These are phyloP conservation scores for Hafferia zeledoni DNA, from an alignment of 2,797 vertebrate species.

Conservation along the genomic window DNA sequence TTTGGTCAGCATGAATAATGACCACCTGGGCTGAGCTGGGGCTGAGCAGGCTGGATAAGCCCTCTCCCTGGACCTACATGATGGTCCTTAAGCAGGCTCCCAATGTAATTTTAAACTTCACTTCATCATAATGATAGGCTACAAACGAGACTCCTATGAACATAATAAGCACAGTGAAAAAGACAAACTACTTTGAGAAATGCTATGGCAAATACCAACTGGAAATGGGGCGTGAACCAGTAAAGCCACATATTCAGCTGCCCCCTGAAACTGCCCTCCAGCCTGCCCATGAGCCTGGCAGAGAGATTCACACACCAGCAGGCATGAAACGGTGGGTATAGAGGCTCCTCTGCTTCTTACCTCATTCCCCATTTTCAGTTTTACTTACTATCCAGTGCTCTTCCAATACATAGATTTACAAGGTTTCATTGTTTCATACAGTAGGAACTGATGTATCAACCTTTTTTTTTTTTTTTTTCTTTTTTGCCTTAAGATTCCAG, in stretches of 20 bases:
- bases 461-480: not conserved
- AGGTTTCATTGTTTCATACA: not conserved
- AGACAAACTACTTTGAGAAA: not conserved
- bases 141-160: not conserved
- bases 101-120: constrained; percentile 6
- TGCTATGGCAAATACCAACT: not conserved
- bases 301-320: not conserved
- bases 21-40: not conserved
- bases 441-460: not conserved
- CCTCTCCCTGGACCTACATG: not conserved
- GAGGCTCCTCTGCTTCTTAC: not conserved
- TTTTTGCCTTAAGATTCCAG: not conserved
- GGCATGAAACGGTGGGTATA: not conserved
- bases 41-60: constrained; percentile 14
- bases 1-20: not conserved
- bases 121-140: constrained; percentile 14
- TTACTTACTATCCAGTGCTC: not conserved
- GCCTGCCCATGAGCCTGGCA: not conserved
- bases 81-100: not conserved
- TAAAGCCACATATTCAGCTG: not conserved
- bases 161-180: not conserved
- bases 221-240: not conserved
- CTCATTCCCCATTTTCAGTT: not conserved
- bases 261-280: not conserved
- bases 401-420: not conserved